Evolutionary conservation across 2,797 vertebrate genomes (phyloP), one percentile per base, ranked within the genome.

Genomic region (Amazona finschi): DNA sequence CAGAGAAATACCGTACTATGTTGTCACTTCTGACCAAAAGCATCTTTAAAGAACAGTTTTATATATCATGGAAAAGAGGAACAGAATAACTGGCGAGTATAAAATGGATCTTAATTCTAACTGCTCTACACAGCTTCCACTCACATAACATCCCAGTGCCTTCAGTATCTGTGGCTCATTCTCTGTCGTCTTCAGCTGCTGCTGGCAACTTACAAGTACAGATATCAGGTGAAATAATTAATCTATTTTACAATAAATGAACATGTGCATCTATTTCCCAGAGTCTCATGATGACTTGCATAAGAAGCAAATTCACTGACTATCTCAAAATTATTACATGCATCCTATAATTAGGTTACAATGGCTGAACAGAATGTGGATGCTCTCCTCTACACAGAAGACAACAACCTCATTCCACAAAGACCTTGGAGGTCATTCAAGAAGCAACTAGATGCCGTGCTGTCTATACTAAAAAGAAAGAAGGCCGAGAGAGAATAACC

Each of bases 321-420:
- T 97, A 94, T 96, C 96, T 97, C 95, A 97, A 98, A 98, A 98
- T 98, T 98, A 97, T 97, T 98, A 97, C 97, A 98, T 96, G 97
- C 95, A 97, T 97, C 94, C 90, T 97, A 97, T 98, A 98, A 98
- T 98, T 98, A 98, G 97, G 96, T 98, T 97, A 97, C 97, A 98
- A 97, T 96, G 97, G 97, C 95, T 89, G 96, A 97, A 98, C 97
- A 97, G 97, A 98, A 96, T 97, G 96, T 95, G 97, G 96, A 97
- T 97, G 97, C 86, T 97, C 94, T 97, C 96, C 89, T 97, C 92
- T 91, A 96, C 91, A 96, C 96, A 95, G 94, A 98, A 98, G 97
- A 98, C 97, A 98, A 98, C 97, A 97, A 97, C 96, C 97, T 98
- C 97, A 98, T 98, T 98, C 97, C 90, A 93, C 90, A 92, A 96